Base-by-base conservation (phyloP, 1,140 invertebrate species). In the Caerostris darwini region DNA sequence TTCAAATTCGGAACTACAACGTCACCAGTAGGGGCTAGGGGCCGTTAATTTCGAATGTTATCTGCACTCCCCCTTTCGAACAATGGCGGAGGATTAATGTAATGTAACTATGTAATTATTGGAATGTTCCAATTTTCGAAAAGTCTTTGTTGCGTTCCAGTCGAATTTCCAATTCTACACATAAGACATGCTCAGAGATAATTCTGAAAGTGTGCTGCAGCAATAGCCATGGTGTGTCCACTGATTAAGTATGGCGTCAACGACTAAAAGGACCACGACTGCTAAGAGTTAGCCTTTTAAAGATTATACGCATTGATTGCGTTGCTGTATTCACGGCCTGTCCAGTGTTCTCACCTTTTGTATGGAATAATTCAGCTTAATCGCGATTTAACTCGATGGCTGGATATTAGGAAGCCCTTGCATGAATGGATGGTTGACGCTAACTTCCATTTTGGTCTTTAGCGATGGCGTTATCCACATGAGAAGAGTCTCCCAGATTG, bases 31-130 rank as follows among this genome's bases (percentile, higher is more conserved):
- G 34, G 19, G 71, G 14, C 71, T 10, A 53, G 19, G 69, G 10
- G 12, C 69, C 71, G 71, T 77, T 77, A 77, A 77, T 77, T 77
- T 77, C 19, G 71, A 77, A 77, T 12, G 71, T 77, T 77, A 77
- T 77, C 71, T 77, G 7, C 34, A 12, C 12, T 5, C 71, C 3
- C 34, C 10, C 8, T 34, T 50, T 50, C 71, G 50, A 77, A 77
- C 71, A 77, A 77, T 77, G 34, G 71, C 71, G 34, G 71, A 12
- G 71, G 71, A 77, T 77, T 77, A 77, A 53, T 53, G 71, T 77
- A 77, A 77, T 77, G 71, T 77, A 77, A 77, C 71, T 77, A 77
- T 77, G 71, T 77, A 77, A 77, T 77, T 77, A 77, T 77, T 77
- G 71, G 71, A 77, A 77, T 77, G 71, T 34, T 34, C 71, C 12